Percentiles rank a stretch among this genome's conserved stretches.
Evolutionary conservation across 2,113 vertebrate species (phyloP).

Genomic region (Cyrtonyx montezumae): DNA sequence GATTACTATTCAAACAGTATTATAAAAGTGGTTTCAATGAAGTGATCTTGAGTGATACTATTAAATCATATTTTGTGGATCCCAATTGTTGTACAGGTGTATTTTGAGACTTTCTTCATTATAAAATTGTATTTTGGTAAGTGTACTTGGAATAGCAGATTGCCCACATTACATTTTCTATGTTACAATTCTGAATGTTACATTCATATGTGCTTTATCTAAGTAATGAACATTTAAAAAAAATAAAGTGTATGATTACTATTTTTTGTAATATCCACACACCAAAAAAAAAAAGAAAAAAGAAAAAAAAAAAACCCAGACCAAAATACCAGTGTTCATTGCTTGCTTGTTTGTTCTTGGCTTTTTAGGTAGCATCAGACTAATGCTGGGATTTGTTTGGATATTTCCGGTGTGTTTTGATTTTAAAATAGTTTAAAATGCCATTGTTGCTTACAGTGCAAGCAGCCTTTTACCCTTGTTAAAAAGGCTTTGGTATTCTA

Average conservation of each 20-base stretch:
- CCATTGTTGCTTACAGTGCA: slow-evolving; percentile 14
- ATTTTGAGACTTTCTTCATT: slow-evolving; percentile 79
- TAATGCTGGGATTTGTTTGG: slow-evolving; percentile 53
- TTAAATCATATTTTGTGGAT: slow-evolving; percentile 73
- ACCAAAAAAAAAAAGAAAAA: neutral
- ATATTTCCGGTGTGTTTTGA: slow-evolving; percentile 65
- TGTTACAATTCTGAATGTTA: slow-evolving; percentile 74
- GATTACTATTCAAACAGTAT: slow-evolving; percentile 64
- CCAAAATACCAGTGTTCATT: slow-evolving; percentile 72
- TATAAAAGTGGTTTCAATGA: slow-evolving; percentile 68
- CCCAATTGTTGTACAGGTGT: slow-evolving; percentile 72
- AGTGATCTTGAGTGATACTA: slow-evolving; percentile 70
- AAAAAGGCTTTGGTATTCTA: slow-evolving; percentile 20
- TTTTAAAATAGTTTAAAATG: slow-evolving; percentile 58
- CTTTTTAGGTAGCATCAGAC: slow-evolving; percentile 67
- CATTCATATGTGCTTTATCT: slow-evolving; percentile 74
- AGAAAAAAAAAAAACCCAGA: neutral
- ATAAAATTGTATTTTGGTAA: slow-evolving; percentile 79
- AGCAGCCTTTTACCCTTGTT: slow-evolving; percentile 1
- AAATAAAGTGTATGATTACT: slow-evolving; percentile 75
- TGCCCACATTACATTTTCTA: slow-evolving; percentile 73
- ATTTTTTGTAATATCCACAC: slow-evolving; percentile 78
- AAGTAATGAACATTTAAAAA: slow-evolving; percentile 73
- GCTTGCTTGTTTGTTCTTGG: slow-evolving; percentile 71
- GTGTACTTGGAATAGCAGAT: slow-evolving; percentile 75